These are phyloP conservation scores for Drosophila triauraria DNA, from an alignment of 1,140 invertebrate genomes.

Conservation along the genomic window DNA sequence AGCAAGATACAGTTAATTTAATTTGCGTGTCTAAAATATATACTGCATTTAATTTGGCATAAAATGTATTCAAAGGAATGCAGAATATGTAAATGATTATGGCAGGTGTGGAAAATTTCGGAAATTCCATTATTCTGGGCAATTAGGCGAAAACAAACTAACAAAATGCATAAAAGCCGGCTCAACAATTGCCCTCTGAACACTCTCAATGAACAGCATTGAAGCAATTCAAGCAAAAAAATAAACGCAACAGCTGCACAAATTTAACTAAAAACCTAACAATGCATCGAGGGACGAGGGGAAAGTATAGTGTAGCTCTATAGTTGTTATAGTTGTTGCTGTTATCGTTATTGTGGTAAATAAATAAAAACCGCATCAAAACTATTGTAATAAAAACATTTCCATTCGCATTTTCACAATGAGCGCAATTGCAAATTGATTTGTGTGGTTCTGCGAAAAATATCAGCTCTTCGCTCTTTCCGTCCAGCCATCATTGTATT, in stretches of 20 bases:
- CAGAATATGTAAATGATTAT: slow-evolving; percentile 16
- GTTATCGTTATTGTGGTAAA: slow-evolving; percentile 47
- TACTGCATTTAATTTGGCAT: slow-evolving; percentile 38
- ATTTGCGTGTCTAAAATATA: slow-evolving; percentile 6
- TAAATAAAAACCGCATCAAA: slow-evolving; percentile 73
- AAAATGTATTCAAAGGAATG: slow-evolving; percentile 6
- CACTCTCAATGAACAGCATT: slow-evolving; percentile 2
- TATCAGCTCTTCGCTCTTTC: slow-evolving; percentile 20
- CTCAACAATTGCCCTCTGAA: slow-evolving; percentile 16
- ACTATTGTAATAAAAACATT: slow-evolving; percentile 70
- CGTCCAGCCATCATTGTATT: slow-evolving; percentile 12
- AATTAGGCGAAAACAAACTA: slow-evolving; percentile 26
- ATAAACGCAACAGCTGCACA: slow-evolving; percentile 47
- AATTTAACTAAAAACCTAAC: slow-evolving; percentile 47
- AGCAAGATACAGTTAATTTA: slow-evolving; percentile 7
- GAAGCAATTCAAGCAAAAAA: slow-evolving; percentile 23
- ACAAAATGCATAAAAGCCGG: slow-evolving; percentile 21
- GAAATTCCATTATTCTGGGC: slow-evolving; percentile 19
- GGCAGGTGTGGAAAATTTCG: neutral
- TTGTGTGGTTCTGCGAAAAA: slow-evolving; percentile 68
- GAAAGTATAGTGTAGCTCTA: slow-evolving; percentile 18
- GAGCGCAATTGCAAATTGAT: slow-evolving; percentile 72
- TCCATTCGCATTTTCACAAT: slow-evolving; percentile 62
- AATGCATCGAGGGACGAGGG: neutral
- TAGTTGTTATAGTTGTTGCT: slow-evolving; percentile 15